Percentiles rank a stretch among this genome's conserved stretches.
phyloP scores from a whole-genome alignment of 2,797 vertebrate genomes.

The Sebastolobus altivelis region DNA sequence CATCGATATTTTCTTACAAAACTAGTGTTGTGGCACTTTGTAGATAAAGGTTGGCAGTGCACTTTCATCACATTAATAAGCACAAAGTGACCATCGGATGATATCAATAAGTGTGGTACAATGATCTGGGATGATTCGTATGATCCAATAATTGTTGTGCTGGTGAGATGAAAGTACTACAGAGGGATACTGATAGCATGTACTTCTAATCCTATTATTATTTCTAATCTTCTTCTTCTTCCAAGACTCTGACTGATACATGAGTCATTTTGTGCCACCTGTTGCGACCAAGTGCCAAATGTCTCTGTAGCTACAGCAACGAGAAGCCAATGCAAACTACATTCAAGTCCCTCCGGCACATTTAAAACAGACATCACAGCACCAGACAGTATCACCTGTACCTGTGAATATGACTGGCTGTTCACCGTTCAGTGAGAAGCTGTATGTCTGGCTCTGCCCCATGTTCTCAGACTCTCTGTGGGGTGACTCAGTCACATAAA shows the following conservation, averaged over 20 bases:
- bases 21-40: neutral
- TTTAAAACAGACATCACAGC: neutral
- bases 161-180: neutral
- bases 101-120: neutral
- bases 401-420: neutral
- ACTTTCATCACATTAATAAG: neutral
- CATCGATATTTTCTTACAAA: too few relatives aligned
- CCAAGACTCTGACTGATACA: neutral
- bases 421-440: neutral
- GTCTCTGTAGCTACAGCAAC: neutral
- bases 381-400: too few relatives aligned
- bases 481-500: conserved; percentile 54
- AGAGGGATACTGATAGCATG: neutral
- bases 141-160: neutral
- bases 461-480: conserved; percentile 36
- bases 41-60: neutral
- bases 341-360: neutral
- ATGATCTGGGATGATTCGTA: neutral
- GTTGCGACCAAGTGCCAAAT: neutral
- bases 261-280: conserved; percentile 4
- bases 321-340: neutral
- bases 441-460: conserved; percentile 10
- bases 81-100: neutral
- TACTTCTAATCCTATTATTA: neutral
- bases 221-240: neutral